Percentiles rank a stretch among this genome's conserved stretches.
These are phyloP conservation scores for Spodoptera frugiperda DNA, from an alignment of 1,140 invertebrate genomes.

Conservation along the genomic window DNA sequence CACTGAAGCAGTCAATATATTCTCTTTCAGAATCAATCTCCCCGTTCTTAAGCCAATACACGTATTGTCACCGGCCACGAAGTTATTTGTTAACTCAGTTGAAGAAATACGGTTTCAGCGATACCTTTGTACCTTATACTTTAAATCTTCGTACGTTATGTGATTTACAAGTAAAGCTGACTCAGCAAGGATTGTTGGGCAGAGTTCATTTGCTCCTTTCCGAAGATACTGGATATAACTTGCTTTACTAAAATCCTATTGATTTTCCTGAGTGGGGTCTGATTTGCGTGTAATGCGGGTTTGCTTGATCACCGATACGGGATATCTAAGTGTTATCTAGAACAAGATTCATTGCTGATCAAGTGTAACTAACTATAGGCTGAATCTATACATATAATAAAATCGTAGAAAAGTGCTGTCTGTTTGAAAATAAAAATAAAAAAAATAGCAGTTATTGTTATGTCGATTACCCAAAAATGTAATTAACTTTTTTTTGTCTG, in stretches of 20 bases:
- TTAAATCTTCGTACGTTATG: slow-evolving; percentile 7
- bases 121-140: background rate
- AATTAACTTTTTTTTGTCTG: too few relatives aligned
- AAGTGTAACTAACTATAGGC: too few relatives aligned
- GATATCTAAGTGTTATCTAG: too few relatives aligned
- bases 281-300: background rate
- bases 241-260: background rate
- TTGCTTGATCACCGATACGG: background rate
- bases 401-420: too few relatives aligned
- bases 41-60: background rate
- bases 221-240: background rate
- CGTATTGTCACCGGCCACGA: background rate
- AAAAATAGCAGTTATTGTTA: too few relatives aligned
- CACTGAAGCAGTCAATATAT: background rate
- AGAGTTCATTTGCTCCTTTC: background rate
- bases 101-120: background rate
- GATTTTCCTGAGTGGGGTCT: background rate
- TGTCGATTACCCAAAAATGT: too few relatives aligned
- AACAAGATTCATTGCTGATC: too few relatives aligned
- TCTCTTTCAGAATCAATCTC: background rate
- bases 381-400: too few relatives aligned
- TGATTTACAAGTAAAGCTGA: background rate
- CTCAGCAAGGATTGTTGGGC: background rate
- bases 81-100: background rate
- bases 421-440: too few relatives aligned